Evolutionary conservation across 2,888 invertebrate genomes (phyloP).

Genomic region (Eupithecia abbreviata): DNA sequence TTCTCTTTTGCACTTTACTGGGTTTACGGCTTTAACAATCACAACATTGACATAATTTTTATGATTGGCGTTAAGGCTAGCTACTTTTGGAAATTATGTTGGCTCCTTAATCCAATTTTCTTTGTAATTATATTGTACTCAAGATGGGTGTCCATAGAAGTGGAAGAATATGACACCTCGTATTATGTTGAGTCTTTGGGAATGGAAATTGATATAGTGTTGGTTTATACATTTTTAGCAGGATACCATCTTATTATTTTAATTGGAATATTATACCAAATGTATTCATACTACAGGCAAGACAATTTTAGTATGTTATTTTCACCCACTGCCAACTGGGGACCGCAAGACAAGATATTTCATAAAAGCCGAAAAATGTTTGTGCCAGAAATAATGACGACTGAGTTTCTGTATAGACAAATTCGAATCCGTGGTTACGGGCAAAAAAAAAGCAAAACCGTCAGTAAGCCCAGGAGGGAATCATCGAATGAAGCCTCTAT

Average conservation of each 20-base stretch:
- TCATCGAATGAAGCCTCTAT: constrained; percentile 34
- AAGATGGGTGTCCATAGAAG: constrained; percentile 48
- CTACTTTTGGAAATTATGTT: constrained; percentile 68
- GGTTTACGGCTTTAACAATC: constrained; percentile 70
- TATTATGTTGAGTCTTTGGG: constrained; percentile 48
- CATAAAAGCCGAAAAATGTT: constrained; percentile 77
- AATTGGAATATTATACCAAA: constrained; percentile 54
- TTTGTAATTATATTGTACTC: constrained; percentile 52
- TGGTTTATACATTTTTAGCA: constrained; percentile 57
- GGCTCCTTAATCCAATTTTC: constrained; percentile 68
- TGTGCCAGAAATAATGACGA: constrained; percentile 79
- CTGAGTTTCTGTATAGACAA: constrained; percentile 79
- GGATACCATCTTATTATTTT: constrained; percentile 59
- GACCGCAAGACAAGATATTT: constrained; percentile 67
- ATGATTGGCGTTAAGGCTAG: constrained; percentile 77
- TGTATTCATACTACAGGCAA: constrained; percentile 49
- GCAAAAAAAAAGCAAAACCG: constrained; percentile 35
- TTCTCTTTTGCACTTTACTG: constrained; percentile 72
- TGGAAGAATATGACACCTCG: constrained; percentile 50
- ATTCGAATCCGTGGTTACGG: constrained; percentile 67
- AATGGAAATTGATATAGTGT: constrained; percentile 50
- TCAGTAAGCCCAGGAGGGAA: constrained; percentile 25
- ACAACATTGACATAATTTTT: constrained; percentile 73
- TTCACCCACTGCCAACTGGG: constrained; percentile 63
- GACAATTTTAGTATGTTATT: constrained; percentile 51